Evolutionary conservation across 2,113 vertebrate species (phyloP).

Genomic region (Mola mola): DNA sequence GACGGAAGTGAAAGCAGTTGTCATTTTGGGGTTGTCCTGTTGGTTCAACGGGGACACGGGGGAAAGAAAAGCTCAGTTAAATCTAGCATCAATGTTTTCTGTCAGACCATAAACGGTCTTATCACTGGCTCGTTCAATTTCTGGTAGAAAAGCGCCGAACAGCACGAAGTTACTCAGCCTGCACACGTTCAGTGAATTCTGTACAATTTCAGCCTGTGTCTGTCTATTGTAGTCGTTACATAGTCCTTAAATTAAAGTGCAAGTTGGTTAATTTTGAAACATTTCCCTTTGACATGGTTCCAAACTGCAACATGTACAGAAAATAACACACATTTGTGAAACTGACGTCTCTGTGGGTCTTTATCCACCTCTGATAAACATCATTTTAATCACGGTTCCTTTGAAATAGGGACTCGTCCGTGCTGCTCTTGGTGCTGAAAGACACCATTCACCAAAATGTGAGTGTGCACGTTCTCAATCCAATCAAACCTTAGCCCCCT

Average conservation of each 20-base stretch:
- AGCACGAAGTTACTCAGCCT: conserved; percentile 43
- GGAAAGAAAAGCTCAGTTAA: conserved; percentile 32
- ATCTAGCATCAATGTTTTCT: conserved; percentile 26
- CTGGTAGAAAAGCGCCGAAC: no score
- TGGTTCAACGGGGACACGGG: conserved; percentile 13
- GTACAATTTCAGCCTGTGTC: no score
- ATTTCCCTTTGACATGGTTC: no score
- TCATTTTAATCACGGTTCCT: no score
- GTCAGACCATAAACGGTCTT: conserved; percentile 33
- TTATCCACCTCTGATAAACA: no score
- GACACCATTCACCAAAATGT: conserved; percentile 24
- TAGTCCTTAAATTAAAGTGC: not conserved
- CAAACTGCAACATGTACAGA: no score
- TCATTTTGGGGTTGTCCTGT: conserved; percentile 39
- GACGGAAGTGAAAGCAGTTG: conserved; percentile 17
- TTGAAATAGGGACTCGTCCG: no score
- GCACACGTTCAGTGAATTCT: no score
- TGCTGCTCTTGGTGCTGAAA: conserved; percentile 27
- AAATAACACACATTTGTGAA: not conserved
- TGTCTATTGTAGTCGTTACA: no score
- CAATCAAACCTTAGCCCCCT: conserved; percentile 53
- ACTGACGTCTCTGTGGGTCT: no score
- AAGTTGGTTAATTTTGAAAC: not conserved
- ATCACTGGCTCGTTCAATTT: conserved; percentile 8
- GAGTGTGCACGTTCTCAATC: conserved; percentile 44